These are phyloP conservation scores for Sesia apiformis DNA, from an alignment of 2,888 invertebrate species.

Conservation along the genomic window DNA sequence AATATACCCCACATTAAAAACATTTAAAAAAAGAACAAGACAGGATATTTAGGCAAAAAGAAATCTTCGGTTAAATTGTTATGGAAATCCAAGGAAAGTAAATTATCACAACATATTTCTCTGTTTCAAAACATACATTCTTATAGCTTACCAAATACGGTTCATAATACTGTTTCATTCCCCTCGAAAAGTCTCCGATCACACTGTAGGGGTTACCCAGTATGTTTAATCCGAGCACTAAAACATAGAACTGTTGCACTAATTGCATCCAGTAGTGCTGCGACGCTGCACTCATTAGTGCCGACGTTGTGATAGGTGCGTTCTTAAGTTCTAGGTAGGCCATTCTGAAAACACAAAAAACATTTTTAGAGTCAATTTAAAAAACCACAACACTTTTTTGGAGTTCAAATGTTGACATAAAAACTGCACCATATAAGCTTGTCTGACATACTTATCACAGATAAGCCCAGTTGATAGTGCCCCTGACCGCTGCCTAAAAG, in stretches of 20 bases:
- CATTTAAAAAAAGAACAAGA: too few relatives aligned
- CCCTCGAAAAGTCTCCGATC: constrained; percentile 77
- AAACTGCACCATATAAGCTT: background rate
- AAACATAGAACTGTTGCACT: constrained; percentile 86
- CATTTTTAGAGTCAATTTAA: background rate
- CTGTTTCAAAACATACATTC: too few relatives aligned
- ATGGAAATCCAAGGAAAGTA: too few relatives aligned
- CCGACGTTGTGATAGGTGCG: constrained; percentile 60
- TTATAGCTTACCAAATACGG: constrained; percentile 63
- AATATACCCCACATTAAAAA: too few relatives aligned
- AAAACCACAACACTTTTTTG: background rate
- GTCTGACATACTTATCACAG: too few relatives aligned
- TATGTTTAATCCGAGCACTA: constrained; percentile 84
- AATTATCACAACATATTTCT: too few relatives aligned
- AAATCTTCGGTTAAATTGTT: too few relatives aligned
- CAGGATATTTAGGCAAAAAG: too few relatives aligned
- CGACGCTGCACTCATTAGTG: constrained; percentile 70
- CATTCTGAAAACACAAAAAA: constrained; percentile 62
- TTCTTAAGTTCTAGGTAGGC: constrained; percentile 78
- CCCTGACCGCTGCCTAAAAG: background rate
- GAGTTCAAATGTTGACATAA: background rate
- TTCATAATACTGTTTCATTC: constrained; percentile 77
- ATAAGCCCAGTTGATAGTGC: background rate
- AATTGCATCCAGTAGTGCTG: constrained; percentile 82
- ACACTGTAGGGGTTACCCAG: constrained; percentile 85